phyloP scores from a whole-genome alignment of 1,140 invertebrate genomes.

The Musca vetustissima region DNA sequence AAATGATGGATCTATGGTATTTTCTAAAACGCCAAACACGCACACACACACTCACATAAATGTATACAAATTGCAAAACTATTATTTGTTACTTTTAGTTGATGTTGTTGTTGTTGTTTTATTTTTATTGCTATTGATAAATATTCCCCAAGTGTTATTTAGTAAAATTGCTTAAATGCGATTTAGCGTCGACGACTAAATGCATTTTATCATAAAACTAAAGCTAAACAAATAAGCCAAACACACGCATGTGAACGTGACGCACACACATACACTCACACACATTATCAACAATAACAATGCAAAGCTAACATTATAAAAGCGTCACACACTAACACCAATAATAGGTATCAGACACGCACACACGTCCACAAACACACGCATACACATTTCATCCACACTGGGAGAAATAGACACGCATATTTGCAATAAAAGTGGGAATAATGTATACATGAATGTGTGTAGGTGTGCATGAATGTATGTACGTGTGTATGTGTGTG shows the following conservation, averaged over 20 bases:
- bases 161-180: conserved; percentile 28
- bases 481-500: too few species aligned
- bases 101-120: neutral
- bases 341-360: too few species aligned
- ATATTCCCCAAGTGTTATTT: conserved; percentile 32
- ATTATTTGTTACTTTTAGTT: conserved; percentile 4
- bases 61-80: too few species aligned
- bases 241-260: neutral
- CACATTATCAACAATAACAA: neutral
- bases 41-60: too few species aligned
- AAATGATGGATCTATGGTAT: too few species aligned
- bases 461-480: too few species aligned
- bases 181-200: conserved; percentile 16
- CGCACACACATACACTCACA: neutral
- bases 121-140: conserved; percentile 11
- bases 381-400: too few species aligned
- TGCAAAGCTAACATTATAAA: neutral
- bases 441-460: neutral
- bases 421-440: neutral
- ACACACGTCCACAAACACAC: neutral
- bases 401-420: neutral
- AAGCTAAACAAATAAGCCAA: conserved; percentile 19
- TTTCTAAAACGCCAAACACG: too few species aligned
- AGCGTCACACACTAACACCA: too few species aligned
- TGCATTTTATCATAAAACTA: conserved; percentile 21